These are phyloP conservation scores for Hippocampus comes DNA, from an alignment of 2,113 vertebrate genomes.

Conservation along the genomic window DNA sequence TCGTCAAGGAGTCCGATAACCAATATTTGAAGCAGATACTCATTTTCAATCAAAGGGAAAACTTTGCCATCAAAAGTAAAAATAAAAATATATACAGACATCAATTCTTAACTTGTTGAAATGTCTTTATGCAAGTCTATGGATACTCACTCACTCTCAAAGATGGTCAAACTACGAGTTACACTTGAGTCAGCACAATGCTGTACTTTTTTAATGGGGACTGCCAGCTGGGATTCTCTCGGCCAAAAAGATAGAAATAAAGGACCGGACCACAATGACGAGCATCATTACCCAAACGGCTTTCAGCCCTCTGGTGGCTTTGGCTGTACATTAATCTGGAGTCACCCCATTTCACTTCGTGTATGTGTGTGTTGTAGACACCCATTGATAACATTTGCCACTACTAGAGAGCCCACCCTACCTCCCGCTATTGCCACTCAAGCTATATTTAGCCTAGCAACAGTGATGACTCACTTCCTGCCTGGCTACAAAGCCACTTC, in stretches of 20 bases:
- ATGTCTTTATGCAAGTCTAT: too few relatives aligned
- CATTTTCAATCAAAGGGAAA: too few relatives aligned
- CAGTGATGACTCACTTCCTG: constrained; percentile 73
- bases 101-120: too few relatives aligned
- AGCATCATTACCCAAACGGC: constrained; percentile 7
- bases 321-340: not conserved
- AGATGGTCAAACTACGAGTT: too few relatives aligned
- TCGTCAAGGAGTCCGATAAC: too few relatives aligned
- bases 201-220: too few relatives aligned
- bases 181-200: too few relatives aligned
- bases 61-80: too few relatives aligned
- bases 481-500: constrained; percentile 70
- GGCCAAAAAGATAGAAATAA: not conserved
- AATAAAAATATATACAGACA: too few relatives aligned
- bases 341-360: not conserved
- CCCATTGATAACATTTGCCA: constrained; percentile 58
- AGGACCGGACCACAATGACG: not conserved
- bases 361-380: constrained; percentile 7
- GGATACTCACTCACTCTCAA: too few relatives aligned
- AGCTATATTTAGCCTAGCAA: constrained; percentile 73
- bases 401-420: constrained; percentile 8
- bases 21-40: too few relatives aligned
- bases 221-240: not conserved
- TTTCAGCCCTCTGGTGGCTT: not conserved
- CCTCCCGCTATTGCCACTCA: constrained; percentile 36